Conservation (phyloP, 2,888 invertebrate species). For the Acrocyrtus sp. region DNA sequence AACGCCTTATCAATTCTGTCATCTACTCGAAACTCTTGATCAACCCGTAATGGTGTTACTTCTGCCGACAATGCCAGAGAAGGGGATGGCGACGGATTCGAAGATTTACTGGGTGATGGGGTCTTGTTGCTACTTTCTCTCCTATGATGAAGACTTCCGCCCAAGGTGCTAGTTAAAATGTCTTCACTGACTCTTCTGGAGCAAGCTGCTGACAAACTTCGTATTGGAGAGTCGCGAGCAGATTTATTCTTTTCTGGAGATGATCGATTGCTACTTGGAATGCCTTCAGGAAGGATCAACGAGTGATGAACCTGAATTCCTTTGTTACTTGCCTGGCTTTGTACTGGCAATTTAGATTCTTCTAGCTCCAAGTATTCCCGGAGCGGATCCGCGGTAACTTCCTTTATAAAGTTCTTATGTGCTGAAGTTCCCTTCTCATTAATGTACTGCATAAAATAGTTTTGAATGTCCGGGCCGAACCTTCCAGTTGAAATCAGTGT, state of each 20-base stretch:
- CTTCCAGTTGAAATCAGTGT: constrained; percentile 18
- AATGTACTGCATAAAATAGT: constrained; percentile 18
- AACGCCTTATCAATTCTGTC: constrained; percentile 55
- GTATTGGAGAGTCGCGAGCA: constrained; percentile 19
- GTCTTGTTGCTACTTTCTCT: constrained; percentile 14
- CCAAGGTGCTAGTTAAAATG: too few species aligned
- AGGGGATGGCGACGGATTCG: constrained; percentile 28
- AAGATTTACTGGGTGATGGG: constrained; percentile 28
- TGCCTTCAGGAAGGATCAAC: constrained; percentile 5
- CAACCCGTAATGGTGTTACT: constrained; percentile 4
- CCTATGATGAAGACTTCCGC: too few species aligned
- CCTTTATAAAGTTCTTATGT: constrained; percentile 16
- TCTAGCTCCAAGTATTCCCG: constrained; percentile 27
- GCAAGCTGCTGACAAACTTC: constrained; percentile 27
- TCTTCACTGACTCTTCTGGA: constrained; percentile 36
- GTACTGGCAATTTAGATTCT: constrained; percentile 2
- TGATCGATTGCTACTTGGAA: constrained; percentile 13
- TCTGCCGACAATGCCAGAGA: constrained; percentile 22
- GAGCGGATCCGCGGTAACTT: constrained; percentile 28
- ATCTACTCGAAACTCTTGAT: constrained; percentile 53
- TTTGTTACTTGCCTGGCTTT: too few species aligned
- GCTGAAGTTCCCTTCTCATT: not conserved
- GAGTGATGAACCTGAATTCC: too few species aligned
- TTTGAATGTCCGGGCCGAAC: constrained; percentile 10
- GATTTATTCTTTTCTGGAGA: constrained; percentile 28